phyloP scores from a whole-genome alignment of 2,888 invertebrate genomes.

The Tethea ocularis region DNA sequence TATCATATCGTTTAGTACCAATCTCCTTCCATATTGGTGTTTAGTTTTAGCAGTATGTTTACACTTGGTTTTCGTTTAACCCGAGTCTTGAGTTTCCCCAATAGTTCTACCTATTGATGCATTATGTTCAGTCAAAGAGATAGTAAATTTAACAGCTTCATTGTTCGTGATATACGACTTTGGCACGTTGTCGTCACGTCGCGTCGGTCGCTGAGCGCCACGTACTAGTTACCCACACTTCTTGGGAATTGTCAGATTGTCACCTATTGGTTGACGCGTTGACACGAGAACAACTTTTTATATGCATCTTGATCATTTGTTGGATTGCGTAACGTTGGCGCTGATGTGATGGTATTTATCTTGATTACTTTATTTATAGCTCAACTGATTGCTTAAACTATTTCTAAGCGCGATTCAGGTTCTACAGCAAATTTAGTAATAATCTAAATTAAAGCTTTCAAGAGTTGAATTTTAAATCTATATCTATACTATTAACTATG shows the following conservation, averaged over 20 bases:
- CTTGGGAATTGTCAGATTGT: constrained; percentile 14
- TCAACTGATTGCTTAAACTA: background rate
- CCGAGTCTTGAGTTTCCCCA: background rate
- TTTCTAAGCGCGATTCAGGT: background rate
- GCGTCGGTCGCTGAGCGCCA: constrained; percentile 16
- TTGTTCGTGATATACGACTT: constrained; percentile 33
- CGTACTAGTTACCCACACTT: constrained; percentile 6
- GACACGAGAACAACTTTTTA: constrained; percentile 7
- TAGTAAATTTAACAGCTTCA: constrained; percentile 44
- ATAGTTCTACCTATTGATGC: background rate
- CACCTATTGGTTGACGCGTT: constrained; percentile 4
- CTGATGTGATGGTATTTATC: background rate
- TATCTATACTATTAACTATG: too few species aligned
- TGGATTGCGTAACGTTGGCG: background rate
- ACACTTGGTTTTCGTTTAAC: background rate
- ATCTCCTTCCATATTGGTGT: background rate
- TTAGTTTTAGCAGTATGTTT: background rate
- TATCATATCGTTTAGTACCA: background rate
- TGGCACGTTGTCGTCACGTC: constrained; percentile 12
- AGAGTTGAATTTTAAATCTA: background rate
- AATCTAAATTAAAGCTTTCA: background rate
- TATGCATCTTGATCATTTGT: background rate
- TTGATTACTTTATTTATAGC: background rate
- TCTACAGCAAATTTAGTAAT: background rate
- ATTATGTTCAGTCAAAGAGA: constrained; percentile 23